Evolutionary conservation across 1,140 invertebrate genomes (phyloP).

Genomic region (Macrobrachium nipponense): DNA sequence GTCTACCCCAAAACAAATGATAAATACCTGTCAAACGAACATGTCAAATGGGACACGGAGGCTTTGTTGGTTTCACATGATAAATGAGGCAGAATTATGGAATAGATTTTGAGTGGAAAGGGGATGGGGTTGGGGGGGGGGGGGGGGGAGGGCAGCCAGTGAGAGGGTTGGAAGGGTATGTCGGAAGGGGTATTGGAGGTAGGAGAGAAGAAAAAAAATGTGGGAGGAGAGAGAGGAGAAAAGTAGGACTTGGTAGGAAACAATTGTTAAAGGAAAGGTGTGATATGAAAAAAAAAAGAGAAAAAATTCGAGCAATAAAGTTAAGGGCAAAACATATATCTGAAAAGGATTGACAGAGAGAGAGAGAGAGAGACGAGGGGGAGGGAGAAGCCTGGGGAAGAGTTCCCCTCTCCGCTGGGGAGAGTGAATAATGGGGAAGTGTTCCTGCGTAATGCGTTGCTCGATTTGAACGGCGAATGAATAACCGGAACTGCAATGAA

Average conservation of each 20-base stretch:
- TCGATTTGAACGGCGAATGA: no score
- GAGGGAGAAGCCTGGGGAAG: no score
- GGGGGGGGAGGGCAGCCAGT: background rate
- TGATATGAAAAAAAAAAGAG: background rate
- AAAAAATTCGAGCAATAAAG: background rate
- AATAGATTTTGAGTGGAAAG: background rate
- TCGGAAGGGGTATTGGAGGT: background rate
- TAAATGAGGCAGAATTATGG: background rate
- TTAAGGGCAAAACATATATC: background rate
- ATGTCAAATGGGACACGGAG: background rate
- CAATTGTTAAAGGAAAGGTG: background rate
- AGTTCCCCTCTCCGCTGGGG: no score
- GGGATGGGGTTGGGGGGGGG: no score
- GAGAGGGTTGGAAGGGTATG: background rate
- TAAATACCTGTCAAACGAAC: no score
- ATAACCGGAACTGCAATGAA: no score
- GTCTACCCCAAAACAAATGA: no score
- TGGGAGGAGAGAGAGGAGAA: background rate
- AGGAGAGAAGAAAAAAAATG: background rate
- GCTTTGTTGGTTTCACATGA: background rate
- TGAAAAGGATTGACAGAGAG: background rate
- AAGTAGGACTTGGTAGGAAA: background rate
- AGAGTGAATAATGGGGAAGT: no score
- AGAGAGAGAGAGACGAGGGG: conserved; percentile 1
- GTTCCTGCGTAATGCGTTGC: no score